A percentile compares a stretch with the other conserved stretches of the same genome.
Evolutionary conservation across 2,888 invertebrate genomes (phyloP).

Genomic region (Psylliodes chrysocephalus): DNA sequence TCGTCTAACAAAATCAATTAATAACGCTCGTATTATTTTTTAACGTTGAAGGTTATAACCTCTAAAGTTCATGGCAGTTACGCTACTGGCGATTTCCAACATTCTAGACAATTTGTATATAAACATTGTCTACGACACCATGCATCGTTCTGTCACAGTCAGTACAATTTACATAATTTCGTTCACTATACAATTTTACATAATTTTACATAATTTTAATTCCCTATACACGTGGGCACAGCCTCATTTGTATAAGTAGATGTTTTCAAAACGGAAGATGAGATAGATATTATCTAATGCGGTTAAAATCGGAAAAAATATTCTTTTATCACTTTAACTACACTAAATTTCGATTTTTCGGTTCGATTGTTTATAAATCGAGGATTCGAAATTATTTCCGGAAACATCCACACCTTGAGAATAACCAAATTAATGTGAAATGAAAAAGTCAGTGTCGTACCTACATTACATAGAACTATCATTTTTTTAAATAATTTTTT

Average conservation of each 20-base stretch:
- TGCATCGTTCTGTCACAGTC: constrained; percentile 9
- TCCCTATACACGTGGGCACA: not conserved
- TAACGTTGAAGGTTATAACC: too few species aligned
- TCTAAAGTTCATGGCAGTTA: too few species aligned
- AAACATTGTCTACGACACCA: not conserved
- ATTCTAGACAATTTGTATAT: not conserved
- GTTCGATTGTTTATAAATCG: not conserved
- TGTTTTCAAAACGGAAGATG: constrained; percentile 3
- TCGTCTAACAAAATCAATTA: too few species aligned
- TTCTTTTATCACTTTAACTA: not conserved
- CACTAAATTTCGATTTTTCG: not conserved
- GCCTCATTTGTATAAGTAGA: constrained; percentile 12
- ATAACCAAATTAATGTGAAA: too few species aligned
- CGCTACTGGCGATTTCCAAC: not conserved
- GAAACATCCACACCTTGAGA: too few species aligned
- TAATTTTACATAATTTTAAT: constrained; percentile 17
- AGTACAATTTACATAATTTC: constrained; percentile 26
- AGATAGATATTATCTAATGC: not conserved
- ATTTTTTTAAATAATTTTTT: too few species aligned
- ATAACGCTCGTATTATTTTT: too few species aligned
- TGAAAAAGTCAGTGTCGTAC: too few species aligned
- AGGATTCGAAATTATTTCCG: not conserved
- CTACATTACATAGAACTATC: too few species aligned
- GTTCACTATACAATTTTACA: constrained; percentile 5
- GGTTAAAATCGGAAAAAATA: constrained; percentile 7